These are phyloP conservation scores for Hecatera dysodea DNA, from an alignment of 2,888 invertebrate species.

Conservation along the genomic window DNA sequence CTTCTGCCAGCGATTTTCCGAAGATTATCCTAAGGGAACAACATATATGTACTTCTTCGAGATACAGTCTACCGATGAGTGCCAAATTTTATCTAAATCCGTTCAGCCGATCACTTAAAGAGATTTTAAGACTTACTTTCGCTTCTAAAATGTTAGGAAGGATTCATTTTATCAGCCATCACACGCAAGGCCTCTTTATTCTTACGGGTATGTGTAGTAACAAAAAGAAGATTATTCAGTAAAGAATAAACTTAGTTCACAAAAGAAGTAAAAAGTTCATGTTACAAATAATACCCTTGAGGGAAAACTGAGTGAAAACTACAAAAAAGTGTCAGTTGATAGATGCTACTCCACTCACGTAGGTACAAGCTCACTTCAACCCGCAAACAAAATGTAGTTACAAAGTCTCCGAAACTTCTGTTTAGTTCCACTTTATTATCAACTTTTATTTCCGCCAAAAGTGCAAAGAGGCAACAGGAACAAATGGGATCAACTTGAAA, in stretches of 20 bases:
- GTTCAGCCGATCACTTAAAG: too few species aligned
- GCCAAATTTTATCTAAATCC: too few species aligned
- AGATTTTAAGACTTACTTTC: too few species aligned
- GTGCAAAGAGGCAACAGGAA: conserved; percentile 74
- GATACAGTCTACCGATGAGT: too few species aligned
- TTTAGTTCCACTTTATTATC: conserved; percentile 75
- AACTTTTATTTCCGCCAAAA: conserved; percentile 73
- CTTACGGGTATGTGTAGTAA: background rate
- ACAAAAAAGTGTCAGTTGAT: conserved; percentile 45
- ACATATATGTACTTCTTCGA: too few species aligned
- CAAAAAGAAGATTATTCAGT: background rate
- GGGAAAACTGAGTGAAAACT: conserved; percentile 30
- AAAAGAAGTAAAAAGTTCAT: conserved; percentile 33
- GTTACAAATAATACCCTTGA: background rate
- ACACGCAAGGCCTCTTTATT: background rate
- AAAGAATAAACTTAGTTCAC: conserved; percentile 22
- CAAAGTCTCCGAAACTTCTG: conserved; percentile 63
- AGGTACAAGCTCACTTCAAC: conserved; percentile 33
- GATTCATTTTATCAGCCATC: background rate
- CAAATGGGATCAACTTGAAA: conserved; percentile 84
- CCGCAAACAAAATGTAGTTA: conserved; percentile 46
- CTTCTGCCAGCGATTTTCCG: too few species aligned
- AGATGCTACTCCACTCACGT: conserved; percentile 23
- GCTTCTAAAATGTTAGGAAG: too few species aligned
- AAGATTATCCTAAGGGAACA: too few species aligned